phyloP scores from a whole-genome alignment of 2,113 vertebrate species.

The Macaca mulatta region DNA sequence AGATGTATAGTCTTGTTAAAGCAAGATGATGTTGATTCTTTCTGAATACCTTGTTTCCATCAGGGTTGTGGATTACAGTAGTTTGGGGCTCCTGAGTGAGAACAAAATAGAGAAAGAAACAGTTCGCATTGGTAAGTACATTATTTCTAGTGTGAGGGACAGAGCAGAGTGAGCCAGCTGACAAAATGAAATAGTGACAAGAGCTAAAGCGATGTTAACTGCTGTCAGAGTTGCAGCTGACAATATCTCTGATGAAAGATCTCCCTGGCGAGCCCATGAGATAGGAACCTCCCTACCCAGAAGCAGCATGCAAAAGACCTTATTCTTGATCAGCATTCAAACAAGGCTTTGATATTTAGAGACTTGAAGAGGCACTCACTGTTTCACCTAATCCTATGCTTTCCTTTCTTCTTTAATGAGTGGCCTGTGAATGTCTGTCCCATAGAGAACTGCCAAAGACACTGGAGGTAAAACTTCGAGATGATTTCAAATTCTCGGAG shows the following conservation, averaged over 20 bases:
- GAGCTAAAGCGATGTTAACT: conserved; percentile 80
- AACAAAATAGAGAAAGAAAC: conserved; percentile 88
- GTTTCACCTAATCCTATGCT: conserved; percentile 13
- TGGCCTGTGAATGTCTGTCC: not conserved
- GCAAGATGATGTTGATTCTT: conserved; percentile 81
- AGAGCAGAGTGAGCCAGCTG: conserved; percentile 78
- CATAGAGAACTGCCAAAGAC: not conserved
- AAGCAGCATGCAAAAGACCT: conserved; percentile 89
- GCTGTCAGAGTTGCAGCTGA: conserved; percentile 72
- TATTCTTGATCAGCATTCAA: conserved; percentile 75
- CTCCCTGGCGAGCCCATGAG: conserved; percentile 72
- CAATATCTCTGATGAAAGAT: conserved; percentile 64
- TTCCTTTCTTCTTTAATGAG: not conserved
- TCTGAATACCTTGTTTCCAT: conserved; percentile 98
- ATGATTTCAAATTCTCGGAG: not conserved
- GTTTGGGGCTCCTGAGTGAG: conserved; percentile 98
- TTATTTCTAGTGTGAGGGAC: conserved; percentile 73
- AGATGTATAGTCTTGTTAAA: conserved; percentile 79
- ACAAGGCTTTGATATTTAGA: conserved; percentile 81
- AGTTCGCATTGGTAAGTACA: conserved; percentile 84
- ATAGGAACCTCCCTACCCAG: conserved; percentile 56
- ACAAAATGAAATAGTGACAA: conserved; percentile 80
- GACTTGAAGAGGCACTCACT: conserved; percentile 78
- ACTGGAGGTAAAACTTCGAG: not conserved
- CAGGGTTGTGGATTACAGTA: conserved; percentile 99